Percentiles rank a stretch among this genome's conserved stretches.
Conservation (phyloP, 92 coral and sea anemone species). For the Porites divaricata region DNA sequence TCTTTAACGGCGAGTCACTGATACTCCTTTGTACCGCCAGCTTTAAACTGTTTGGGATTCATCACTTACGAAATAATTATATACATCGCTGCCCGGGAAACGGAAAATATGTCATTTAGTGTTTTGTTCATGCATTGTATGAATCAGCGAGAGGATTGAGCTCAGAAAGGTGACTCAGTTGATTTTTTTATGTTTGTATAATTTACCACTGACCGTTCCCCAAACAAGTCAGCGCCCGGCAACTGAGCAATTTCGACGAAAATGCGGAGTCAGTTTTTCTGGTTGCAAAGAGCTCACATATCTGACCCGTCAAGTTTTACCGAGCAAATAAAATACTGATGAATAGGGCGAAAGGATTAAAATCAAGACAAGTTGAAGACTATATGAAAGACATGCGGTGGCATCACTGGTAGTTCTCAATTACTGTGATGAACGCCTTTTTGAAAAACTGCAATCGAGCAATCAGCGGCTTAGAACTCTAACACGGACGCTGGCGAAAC, state of each 20-base stretch:
- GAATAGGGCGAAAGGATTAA: too few species aligned
- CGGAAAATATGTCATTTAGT: slow-evolving; percentile 32
- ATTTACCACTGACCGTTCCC: background rate
- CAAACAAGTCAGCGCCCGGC: background rate
- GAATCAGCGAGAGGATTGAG: slow-evolving; percentile 4
- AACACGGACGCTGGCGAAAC: too few species aligned
- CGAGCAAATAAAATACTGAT: too few species aligned
- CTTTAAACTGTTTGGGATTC: background rate
- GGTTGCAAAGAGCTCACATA: too few species aligned
- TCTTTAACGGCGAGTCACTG: background rate
- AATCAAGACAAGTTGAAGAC: too few species aligned
- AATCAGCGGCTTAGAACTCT: too few species aligned
- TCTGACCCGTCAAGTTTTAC: too few species aligned
- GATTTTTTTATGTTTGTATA: background rate
- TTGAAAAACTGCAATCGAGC: too few species aligned
- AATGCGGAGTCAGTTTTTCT: too few species aligned
- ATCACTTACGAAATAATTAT: slow-evolving; percentile 22
- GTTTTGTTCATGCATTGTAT: background rate
- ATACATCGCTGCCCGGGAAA: slow-evolving; percentile 32
- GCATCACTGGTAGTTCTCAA: too few species aligned
- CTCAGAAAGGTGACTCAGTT: background rate
- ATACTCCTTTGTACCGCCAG: background rate
- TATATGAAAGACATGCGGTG: too few species aligned
- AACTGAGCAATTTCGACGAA: background rate
- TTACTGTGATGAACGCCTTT: too few species aligned